These are phyloP conservation scores for Sesia apiformis DNA, from an alignment of 2,888 invertebrate species.

Conservation along the genomic window DNA sequence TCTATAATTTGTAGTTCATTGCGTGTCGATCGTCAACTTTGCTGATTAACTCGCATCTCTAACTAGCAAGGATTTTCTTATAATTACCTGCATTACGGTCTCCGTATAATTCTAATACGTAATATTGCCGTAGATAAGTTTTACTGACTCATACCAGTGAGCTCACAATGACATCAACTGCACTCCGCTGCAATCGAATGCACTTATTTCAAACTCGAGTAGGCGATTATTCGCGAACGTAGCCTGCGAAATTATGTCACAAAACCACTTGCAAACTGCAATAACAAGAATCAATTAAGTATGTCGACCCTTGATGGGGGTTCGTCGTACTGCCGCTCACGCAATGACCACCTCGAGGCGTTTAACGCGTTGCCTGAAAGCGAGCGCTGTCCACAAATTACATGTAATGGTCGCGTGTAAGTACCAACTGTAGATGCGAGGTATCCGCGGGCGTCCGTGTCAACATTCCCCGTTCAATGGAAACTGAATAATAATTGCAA, in stretches of 20 bases:
- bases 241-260: not conserved
- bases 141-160: constrained; percentile 11
- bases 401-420: constrained; percentile 6
- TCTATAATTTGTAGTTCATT: constrained; percentile 13
- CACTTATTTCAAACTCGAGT: constrained; percentile 21
- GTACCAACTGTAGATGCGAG: constrained; percentile 1
- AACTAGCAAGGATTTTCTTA: constrained; percentile 17
- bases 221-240: constrained; percentile 16
- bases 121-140: not conserved
- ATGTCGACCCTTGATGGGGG: not conserved
- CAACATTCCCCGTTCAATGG: constrained; percentile 25
- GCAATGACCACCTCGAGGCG: constrained; percentile 31
- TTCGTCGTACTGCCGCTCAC: constrained; percentile 16
- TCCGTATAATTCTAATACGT: not conserved
- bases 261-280: not conserved
- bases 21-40: constrained; percentile 20
- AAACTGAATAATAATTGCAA: constrained; percentile 12
- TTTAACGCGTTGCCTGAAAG: constrained; percentile 20
- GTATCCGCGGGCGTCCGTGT: constrained; percentile 15
- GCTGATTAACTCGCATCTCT: constrained; percentile 13
- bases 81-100: constrained; percentile 1
- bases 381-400: constrained; percentile 13
- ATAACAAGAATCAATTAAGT: not conserved
- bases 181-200: not conserved
- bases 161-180: constrained; percentile 13